phyloP scores from a whole-genome alignment of 2,113 vertebrate species.

The Setophaga petechia region DNA sequence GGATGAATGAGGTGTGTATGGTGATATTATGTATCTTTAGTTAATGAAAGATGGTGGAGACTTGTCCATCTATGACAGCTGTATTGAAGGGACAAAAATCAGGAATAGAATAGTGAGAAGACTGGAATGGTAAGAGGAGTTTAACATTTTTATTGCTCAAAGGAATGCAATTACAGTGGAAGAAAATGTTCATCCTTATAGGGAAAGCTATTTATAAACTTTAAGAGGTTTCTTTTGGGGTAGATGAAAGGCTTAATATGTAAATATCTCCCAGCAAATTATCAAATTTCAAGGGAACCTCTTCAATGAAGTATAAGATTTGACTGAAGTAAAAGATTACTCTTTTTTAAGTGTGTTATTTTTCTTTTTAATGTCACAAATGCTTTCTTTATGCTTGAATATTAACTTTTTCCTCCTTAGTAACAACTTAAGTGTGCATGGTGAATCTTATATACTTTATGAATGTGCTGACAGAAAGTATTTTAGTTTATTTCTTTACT shows the following conservation, averaged over 20 bases:
- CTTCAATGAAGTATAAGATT: background rate
- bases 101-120: background rate
- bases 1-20: background rate
- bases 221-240: background rate
- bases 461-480: background rate
- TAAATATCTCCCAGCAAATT: constrained; percentile 9
- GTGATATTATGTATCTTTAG: background rate
- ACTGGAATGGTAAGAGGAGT: background rate
- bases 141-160: constrained; percentile 5
- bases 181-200: constrained; percentile 10
- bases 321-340: background rate
- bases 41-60: background rate
- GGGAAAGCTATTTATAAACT: constrained; percentile 32
- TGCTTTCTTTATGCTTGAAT: background rate
- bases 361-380: background rate
- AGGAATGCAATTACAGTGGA: background rate
- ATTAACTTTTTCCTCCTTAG: background rate
- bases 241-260: constrained; percentile 11
- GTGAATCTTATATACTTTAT: background rate
- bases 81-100: background rate
- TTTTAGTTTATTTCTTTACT: background rate
- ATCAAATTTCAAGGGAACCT: constrained; percentile 3
- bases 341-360: background rate
- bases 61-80: background rate
- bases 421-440: background rate